phyloP scores from a whole-genome alignment of 2,113 vertebrate species.

The Cryptotis parvus region DNA sequence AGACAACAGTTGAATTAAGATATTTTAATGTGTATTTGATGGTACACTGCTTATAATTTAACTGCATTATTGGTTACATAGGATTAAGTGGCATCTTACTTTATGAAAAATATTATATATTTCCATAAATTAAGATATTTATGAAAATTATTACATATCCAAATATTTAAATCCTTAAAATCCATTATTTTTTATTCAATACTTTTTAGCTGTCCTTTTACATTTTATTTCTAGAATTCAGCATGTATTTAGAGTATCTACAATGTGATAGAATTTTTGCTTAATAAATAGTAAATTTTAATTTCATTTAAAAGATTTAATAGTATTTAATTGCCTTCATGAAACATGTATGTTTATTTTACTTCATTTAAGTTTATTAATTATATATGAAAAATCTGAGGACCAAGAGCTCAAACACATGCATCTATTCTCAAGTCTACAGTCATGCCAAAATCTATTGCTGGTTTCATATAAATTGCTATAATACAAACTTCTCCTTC shows the following conservation, averaged over 20 bases:
- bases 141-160: too few relatives aligned
- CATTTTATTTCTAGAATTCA: constrained; percentile 40
- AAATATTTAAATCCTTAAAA: background rate
- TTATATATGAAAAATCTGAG: constrained; percentile 68
- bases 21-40: constrained; percentile 14
- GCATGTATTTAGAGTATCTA: background rate
- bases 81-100: background rate
- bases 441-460: constrained; percentile 69
- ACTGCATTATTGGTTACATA: constrained; percentile 38
- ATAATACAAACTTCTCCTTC: constrained; percentile 63
- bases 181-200: background rate
- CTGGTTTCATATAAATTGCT: constrained; percentile 75
- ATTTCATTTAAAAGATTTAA: constrained; percentile 57
- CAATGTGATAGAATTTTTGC: constrained; percentile 46
- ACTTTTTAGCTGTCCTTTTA: background rate
- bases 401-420: constrained; percentile 59
- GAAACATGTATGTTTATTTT: constrained; percentile 56
- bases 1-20: constrained; percentile 50
- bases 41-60: background rate
- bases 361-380: constrained; percentile 43
- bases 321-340: constrained; percentile 42
- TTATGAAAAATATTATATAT: constrained; percentile 30
- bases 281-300: constrained; percentile 36
- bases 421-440: constrained; percentile 72
- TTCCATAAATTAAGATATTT: too few relatives aligned